Conservation (phyloP, 2,797 vertebrate genomes). For the Hypotaenidia okinawae region DNA sequence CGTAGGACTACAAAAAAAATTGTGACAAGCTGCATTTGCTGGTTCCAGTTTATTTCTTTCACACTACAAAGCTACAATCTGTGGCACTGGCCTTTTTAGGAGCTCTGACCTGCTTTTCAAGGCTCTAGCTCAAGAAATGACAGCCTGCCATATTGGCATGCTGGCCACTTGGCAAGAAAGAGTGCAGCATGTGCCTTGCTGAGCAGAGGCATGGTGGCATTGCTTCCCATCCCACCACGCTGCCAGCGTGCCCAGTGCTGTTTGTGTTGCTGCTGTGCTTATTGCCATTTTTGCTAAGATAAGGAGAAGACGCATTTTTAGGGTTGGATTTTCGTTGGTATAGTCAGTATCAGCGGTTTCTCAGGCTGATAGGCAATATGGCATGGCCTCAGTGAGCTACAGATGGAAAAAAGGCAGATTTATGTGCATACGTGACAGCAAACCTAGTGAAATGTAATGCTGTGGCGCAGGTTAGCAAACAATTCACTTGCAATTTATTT, state of each 20-base stretch:
- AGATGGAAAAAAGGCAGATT: not conserved
- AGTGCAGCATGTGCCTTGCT: not conserved
- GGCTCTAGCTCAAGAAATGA: not conserved
- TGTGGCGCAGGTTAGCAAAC: not conserved
- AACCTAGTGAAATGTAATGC: not conserved
- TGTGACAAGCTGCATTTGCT: not conserved
- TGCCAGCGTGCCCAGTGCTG: not conserved
- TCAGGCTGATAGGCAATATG: not conserved
- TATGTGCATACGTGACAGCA: not conserved
- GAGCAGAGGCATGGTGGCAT: not conserved
- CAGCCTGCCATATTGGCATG: not conserved
- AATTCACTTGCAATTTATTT: not conserved
- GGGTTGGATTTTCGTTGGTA: no score
- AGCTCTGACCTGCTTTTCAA: not conserved
- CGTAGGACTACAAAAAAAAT: not conserved
- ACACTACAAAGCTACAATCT: not conserved
- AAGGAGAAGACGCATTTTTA: not conserved
- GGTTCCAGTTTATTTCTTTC: not conserved
- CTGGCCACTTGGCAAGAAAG: not conserved
- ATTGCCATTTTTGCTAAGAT: not conserved
- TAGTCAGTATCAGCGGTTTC: not conserved
- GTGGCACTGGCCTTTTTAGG: not conserved
- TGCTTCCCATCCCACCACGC: not conserved
- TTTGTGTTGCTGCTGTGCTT: not conserved
- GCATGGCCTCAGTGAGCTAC: not conserved